These are phyloP conservation scores for Anableps anableps DNA, from an alignment of 2,797 vertebrate species.

Conservation along the genomic window DNA sequence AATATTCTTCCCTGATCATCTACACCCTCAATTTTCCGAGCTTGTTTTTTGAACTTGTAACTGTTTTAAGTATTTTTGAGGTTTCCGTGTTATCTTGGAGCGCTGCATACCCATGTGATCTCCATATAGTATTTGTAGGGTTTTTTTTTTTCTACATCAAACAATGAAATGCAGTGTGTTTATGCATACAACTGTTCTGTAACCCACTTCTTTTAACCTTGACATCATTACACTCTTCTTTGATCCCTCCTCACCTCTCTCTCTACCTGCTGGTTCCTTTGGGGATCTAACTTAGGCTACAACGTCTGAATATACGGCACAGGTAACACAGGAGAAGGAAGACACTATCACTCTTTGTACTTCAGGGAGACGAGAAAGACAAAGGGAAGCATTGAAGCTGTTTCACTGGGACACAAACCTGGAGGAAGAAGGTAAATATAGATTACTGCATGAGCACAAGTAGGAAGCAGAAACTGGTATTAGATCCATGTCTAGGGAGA, in stretches of 20 bases:
- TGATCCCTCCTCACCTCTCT: conserved; percentile 56
- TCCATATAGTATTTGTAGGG: conserved; percentile 31
- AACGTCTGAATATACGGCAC: conserved; percentile 30
- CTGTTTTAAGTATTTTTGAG: conserved; percentile 62
- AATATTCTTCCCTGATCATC: conserved; percentile 48
- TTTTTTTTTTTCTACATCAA: conserved; percentile 40
- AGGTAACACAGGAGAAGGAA: conserved; percentile 50
- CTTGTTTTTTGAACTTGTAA: conserved; percentile 31
- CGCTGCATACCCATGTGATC: conserved; percentile 45
- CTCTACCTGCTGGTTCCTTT: conserved; percentile 45
- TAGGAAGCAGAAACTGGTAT: conserved; percentile 40
- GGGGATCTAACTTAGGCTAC: conserved; percentile 54
- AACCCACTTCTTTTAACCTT: conserved; percentile 35
- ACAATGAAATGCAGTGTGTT: conserved; percentile 40
- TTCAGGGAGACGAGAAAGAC: conserved; percentile 51
- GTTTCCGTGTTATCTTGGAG: conserved; percentile 52
- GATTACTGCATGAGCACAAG: conserved; percentile 39
- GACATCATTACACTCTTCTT: conserved; percentile 62
- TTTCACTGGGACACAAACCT: conserved; percentile 51
- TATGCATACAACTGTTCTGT: conserved; percentile 47
- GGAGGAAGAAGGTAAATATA: conserved; percentile 62
- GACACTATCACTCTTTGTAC: conserved; percentile 45
- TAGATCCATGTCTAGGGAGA: conserved; percentile 27
- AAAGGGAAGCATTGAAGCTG: conserved; percentile 58
- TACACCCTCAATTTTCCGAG: conserved; percentile 21